Evolutionary conservation across 2,888 invertebrate genomes (phyloP).

Genomic region (Spodoptera picta): DNA sequence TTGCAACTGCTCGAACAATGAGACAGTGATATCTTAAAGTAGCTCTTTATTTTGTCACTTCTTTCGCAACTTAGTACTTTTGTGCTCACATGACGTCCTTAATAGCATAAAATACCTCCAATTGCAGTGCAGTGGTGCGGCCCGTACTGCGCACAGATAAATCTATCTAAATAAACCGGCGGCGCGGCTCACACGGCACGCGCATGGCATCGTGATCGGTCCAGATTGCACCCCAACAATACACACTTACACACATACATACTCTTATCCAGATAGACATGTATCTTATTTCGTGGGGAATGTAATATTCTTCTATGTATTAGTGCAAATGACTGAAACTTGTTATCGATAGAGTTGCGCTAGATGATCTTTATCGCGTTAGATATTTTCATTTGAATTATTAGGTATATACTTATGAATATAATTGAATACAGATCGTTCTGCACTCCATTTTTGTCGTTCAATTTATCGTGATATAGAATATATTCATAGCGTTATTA

Average conservation of each 20-base stretch:
- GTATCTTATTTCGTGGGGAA: too few species aligned
- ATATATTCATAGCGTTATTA: too few species aligned
- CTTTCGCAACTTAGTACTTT: neutral
- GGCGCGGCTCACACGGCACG: constrained; percentile 17
- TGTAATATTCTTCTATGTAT: too few species aligned
- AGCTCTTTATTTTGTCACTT: too few species aligned
- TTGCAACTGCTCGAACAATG: too few species aligned
- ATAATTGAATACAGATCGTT: too few species aligned
- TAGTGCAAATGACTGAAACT: neutral
- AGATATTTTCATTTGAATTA: too few species aligned
- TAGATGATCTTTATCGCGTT: too few species aligned
- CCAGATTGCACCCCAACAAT: constrained; percentile 17
- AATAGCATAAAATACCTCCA: constrained; percentile 28
- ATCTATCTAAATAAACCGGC: constrained; percentile 44
- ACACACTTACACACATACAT: constrained; percentile 16
- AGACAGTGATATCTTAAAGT: too few species aligned
- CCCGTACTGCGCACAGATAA: constrained; percentile 40
- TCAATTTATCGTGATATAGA: too few species aligned
- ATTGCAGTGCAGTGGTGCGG: constrained; percentile 29
- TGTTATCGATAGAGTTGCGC: neutral
- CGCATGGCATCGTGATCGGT: constrained; percentile 6
- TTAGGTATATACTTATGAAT: too few species aligned
- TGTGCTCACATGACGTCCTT: neutral
- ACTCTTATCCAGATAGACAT: constrained; percentile 9
- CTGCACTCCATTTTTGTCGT: too few species aligned